These are phyloP conservation scores for Nomada fabriciana DNA, from an alignment of 2,888 invertebrate species.

Conservation along the genomic window DNA sequence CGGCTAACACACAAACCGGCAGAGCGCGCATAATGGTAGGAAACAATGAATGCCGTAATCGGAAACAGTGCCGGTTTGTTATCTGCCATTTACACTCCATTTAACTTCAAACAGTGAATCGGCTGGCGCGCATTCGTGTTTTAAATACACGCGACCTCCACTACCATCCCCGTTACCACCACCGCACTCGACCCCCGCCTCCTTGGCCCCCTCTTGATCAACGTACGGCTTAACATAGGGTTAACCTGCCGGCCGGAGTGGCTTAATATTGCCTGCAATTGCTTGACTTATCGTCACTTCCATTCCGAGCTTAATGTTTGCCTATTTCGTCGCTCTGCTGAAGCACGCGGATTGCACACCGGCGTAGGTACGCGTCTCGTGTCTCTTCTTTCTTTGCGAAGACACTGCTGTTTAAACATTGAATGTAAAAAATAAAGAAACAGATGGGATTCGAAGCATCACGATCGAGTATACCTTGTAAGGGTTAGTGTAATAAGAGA, in stretches of 20 bases:
- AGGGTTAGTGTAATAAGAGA: slow-evolving; percentile 19
- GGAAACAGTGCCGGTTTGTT: slow-evolving; percentile 85
- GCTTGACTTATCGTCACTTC: slow-evolving; percentile 74
- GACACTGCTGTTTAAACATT: neutral
- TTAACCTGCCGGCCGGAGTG: slow-evolving; percentile 76
- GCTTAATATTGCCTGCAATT: slow-evolving; percentile 77
- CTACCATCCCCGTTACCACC: slow-evolving; percentile 53
- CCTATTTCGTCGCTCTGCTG: slow-evolving; percentile 35
- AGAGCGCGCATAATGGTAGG: slow-evolving; percentile 84
- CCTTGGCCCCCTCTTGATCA: slow-evolving; percentile 20
- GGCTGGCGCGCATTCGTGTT: slow-evolving; percentile 81
- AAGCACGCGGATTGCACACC: neutral
- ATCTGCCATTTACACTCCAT: slow-evolving; percentile 85
- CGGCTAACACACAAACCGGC: slow-evolving; percentile 82
- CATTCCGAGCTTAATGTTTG: slow-evolving; percentile 36
- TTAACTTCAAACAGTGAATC: slow-evolving; percentile 84
- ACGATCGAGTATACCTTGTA: slow-evolving; percentile 18
- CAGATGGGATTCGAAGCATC: slow-evolving; percentile 8
- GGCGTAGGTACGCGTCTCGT: neutral
- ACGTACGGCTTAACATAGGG: slow-evolving; percentile 76
- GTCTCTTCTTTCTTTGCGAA: neutral
- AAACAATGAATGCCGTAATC: slow-evolving; percentile 85
- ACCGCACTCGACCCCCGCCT: slow-evolving; percentile 12
- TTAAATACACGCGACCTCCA: slow-evolving; percentile 82
- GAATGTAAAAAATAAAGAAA: neutral